Evolutionary conservation across 53 echinoderm and acorn worm genomes (phyloP).

Genomic region (Glandiceps talaboti): DNA sequence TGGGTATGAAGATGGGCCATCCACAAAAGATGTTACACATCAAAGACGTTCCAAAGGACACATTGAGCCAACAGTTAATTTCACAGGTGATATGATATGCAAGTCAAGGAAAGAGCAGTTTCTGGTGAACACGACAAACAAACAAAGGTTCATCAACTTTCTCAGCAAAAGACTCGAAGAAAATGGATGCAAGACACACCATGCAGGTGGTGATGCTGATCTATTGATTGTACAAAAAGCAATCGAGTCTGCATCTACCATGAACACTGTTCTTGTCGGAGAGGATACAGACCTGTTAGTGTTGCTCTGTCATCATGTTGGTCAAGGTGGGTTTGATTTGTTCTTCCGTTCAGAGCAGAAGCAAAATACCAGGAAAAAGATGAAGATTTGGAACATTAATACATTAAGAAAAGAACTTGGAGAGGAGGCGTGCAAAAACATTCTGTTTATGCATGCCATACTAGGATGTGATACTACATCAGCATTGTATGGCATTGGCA

Average conservation of each 20-base stretch:
- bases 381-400: slow-evolving; percentile 34
- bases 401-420: slow-evolving; percentile 18
- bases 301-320: slow-evolving; percentile 13
- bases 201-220: slow-evolving; percentile 20
- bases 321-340: neutral
- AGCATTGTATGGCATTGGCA: slow-evolving; percentile 47
- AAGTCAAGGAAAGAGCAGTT: slow-evolving; percentile 3
- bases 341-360: slow-evolving; percentile 18
- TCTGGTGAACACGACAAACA: slow-evolving; percentile 3
- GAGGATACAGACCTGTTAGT: slow-evolving; percentile 18
- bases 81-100: neutral
- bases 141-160: slow-evolving; percentile 7
- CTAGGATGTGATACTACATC: slow-evolving; percentile 52
- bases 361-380: slow-evolving; percentile 12
- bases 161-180: slow-evolving; percentile 9
- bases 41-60: neutral
- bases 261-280: slow-evolving; percentile 11
- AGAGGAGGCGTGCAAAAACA: slow-evolving; percentile 10
- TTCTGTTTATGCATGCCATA: slow-evolving; percentile 50
- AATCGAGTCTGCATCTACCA: slow-evolving; percentile 8
- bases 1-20: slow-evolving; percentile 10
- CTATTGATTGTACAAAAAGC: slow-evolving; percentile 15
- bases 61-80: neutral
- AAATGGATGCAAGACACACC: slow-evolving; percentile 6
- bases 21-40: neutral